A percentile compares a stretch with the other conserved stretches of the same genome.
phyloP scores from a whole-genome alignment of 2,888 invertebrate species.

The Conchocele bisecta region DNA sequence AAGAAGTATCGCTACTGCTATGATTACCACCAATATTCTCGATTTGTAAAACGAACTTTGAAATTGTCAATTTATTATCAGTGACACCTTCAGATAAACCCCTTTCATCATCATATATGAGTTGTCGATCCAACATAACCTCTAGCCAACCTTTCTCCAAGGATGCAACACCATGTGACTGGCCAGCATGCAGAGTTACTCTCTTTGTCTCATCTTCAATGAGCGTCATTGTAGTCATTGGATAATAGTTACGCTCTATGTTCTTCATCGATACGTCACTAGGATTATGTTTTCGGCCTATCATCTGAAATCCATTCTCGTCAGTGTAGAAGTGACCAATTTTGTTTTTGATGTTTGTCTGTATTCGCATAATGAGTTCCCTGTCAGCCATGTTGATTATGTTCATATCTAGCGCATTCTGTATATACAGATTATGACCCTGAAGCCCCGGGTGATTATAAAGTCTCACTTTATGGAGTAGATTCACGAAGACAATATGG shows the following conservation, averaged over 20 bases:
- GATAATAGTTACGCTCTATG: conserved; percentile 80
- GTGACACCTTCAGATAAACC: conserved; percentile 79
- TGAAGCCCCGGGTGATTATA: conserved; percentile 69
- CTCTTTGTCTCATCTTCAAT: conserved; percentile 74
- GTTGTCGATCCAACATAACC: conserved; percentile 80
- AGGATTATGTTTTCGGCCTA: conserved; percentile 67
- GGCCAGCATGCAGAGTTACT: conserved; percentile 76
- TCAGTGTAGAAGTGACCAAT: conserved; percentile 77
- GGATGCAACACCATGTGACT: conserved; percentile 79
- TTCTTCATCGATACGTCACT: conserved; percentile 51
- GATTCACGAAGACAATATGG: conserved; percentile 86
- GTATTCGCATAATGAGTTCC: conserved; percentile 79
- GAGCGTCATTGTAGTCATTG: conserved; percentile 76
- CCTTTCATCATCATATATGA: conserved; percentile 78
- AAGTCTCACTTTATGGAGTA: conserved; percentile 66
- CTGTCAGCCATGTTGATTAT: conserved; percentile 66
- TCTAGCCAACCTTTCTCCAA: conserved; percentile 76
- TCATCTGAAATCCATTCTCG: conserved; percentile 79
- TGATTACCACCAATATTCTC: conserved; percentile 60
- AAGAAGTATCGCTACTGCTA: no score
- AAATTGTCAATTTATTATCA: conserved; percentile 75
- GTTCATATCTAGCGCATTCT: conserved; percentile 71
- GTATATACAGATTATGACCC: conserved; percentile 65
- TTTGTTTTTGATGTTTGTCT: conserved; percentile 66
- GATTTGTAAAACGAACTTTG: conserved; percentile 71